Conservation (phyloP, 2,888 invertebrate genomes). For the Physocephala rufipes region DNA sequence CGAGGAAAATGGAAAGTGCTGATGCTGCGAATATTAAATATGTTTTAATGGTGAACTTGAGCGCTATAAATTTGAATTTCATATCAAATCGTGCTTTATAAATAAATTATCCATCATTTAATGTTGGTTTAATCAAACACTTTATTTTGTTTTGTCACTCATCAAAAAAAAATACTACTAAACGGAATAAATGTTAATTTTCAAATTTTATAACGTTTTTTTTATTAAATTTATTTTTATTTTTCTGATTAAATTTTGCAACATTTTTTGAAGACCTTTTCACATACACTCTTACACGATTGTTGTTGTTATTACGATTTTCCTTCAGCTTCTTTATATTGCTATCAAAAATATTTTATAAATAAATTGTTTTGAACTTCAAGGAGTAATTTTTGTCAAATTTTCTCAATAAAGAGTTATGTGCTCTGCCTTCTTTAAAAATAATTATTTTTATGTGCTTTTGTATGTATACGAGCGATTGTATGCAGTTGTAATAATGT, state of each 20-base stretch:
- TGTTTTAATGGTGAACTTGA: too few relatives aligned
- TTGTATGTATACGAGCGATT: conserved; percentile 22
- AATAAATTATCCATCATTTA: too few relatives aligned
- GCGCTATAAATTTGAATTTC: too few relatives aligned
- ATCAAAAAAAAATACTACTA: too few relatives aligned
- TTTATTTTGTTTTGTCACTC: too few relatives aligned
- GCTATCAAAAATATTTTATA: conserved; percentile 5
- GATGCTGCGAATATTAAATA: too few relatives aligned
- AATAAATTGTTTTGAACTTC: conserved; percentile 30
- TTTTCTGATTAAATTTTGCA: not conserved
- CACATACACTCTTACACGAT: not conserved
- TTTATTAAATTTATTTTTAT: conserved; percentile 21
- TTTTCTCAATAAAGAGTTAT: conserved; percentile 12
- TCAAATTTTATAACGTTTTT: not conserved
- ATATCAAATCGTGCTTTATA: too few relatives aligned
- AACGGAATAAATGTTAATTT: too few relatives aligned
- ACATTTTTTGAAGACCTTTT: conserved; percentile 11
- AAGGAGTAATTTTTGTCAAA: conserved; percentile 10
- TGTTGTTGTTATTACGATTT: not conserved
- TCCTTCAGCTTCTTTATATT: conserved; percentile 12
- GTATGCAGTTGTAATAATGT: conserved; percentile 26
- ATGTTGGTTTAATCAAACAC: too few relatives aligned
- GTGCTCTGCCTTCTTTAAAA: not conserved
- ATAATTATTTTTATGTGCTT: conserved; percentile 16
- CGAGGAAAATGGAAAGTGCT: too few relatives aligned